These are phyloP conservation scores for Platysternon megacephalum DNA, from an alignment of 2,113 vertebrate genomes.

Conservation along the genomic window DNA sequence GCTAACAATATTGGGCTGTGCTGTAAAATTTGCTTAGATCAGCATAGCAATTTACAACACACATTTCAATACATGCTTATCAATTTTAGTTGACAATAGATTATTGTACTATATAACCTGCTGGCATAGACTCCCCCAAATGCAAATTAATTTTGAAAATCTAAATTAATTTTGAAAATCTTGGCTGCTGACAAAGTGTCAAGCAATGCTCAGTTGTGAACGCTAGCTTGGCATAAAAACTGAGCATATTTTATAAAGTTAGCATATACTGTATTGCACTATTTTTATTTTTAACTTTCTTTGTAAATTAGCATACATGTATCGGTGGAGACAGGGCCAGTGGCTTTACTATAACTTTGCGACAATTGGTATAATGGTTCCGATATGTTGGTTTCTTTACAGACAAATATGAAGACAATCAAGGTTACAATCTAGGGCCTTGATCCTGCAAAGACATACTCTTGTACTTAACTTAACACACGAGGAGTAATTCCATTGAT, in stretches of 20 bases:
- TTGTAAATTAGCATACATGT: fast-evolving
- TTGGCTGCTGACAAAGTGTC: neutral
- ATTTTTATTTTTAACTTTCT: neutral
- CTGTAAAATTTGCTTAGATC: neutral
- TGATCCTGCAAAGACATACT: neutral
- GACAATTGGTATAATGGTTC: neutral
- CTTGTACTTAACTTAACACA: neutral
- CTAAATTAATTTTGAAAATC: neutral
- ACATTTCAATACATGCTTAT: fast-evolving
- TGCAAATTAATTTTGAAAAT: neutral
- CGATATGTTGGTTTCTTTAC: neutral
- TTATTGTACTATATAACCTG: neutral
- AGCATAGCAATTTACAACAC: neutral
- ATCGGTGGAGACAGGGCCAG: neutral
- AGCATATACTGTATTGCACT: fast-evolving
- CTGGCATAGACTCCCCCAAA: neutral
- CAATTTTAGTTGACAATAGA: slow-evolving; percentile 1
- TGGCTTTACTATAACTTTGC: neutral
- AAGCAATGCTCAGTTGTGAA: neutral
- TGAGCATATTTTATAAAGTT: neutral
- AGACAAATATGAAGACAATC: neutral
- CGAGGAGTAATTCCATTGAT: neutral
- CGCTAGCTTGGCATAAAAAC: neutral
- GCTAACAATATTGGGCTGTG: neutral
- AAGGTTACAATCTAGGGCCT: neutral